Percentiles rank a stretch among this genome's conserved stretches.
phyloP scores from a whole-genome alignment of 2,888 invertebrate species.

The Ichneumoninae sp. region DNA sequence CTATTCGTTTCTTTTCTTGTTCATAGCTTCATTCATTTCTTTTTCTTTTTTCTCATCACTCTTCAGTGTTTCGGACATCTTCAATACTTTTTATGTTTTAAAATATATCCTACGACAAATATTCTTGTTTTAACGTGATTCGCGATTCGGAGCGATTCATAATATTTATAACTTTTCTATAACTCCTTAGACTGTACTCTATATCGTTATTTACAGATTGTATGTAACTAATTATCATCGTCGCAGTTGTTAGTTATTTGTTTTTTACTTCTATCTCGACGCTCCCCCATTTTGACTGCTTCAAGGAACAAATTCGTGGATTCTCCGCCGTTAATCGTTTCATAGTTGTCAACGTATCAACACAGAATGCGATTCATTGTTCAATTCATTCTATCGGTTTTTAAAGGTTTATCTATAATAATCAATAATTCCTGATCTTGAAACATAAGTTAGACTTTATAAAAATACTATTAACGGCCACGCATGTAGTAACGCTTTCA shows the following conservation, averaged over 20 bases:
- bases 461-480: conserved; percentile 81
- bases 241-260: neutral
- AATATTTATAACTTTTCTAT: conserved; percentile 66
- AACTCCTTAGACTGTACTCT: conserved; percentile 63
- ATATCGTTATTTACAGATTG: conserved; percentile 69
- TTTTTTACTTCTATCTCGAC: conserved; percentile 48
- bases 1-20: conserved; percentile 63
- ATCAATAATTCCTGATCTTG: conserved; percentile 68
- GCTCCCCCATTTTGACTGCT: conserved; percentile 57
- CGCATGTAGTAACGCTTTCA: conserved; percentile 75
- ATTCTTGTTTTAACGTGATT: conserved; percentile 72
- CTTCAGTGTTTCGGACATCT: conserved; percentile 54
- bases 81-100: conserved; percentile 74
- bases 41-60: conserved; percentile 46
- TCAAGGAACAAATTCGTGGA: conserved; percentile 68
- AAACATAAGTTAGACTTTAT: conserved; percentile 80
- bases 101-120: conserved; percentile 78
- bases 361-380: conserved; percentile 51
- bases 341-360: conserved; percentile 48
- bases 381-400: conserved; percentile 53
- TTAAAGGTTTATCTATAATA: conserved; percentile 56
- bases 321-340: conserved; percentile 57
- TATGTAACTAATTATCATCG: conserved; percentile 57
- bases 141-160: conserved; percentile 66
- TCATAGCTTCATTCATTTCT: conserved; percentile 39